These are phyloP conservation scores for Sebastes hubbsi DNA, from an alignment of 2,797 vertebrate genomes.

Conservation along the genomic window DNA sequence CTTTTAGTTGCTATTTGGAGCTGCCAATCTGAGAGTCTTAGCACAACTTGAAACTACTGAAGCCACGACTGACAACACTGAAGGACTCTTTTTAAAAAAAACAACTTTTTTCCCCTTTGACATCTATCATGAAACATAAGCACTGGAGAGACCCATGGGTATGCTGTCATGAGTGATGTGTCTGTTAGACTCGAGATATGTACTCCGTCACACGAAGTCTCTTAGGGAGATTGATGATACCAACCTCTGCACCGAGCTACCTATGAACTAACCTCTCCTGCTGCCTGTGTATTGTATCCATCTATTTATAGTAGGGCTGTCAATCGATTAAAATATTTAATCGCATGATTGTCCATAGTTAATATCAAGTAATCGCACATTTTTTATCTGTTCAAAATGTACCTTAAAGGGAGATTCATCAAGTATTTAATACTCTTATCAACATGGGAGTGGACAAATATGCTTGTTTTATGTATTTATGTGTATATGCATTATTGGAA, in stretches of 20 bases:
- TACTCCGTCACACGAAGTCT: background rate
- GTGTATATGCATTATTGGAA: accelerated
- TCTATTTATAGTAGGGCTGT: background rate
- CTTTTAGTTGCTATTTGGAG: background rate
- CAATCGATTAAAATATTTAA: background rate
- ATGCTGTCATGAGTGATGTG: constrained; percentile 12
- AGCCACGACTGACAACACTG: constrained; percentile 1
- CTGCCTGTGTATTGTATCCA: background rate
- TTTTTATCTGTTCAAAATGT: too few relatives aligned
- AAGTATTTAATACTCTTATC: too few relatives aligned
- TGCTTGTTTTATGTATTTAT: too few relatives aligned
- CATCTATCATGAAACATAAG: background rate
- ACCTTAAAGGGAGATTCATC: too few relatives aligned
- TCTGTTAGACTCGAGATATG: constrained; percentile 12
- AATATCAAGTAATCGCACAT: accelerated
- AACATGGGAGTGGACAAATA: too few relatives aligned
- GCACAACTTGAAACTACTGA: background rate
- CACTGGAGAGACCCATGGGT: background rate
- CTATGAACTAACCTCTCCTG: background rate
- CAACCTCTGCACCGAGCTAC: background rate
- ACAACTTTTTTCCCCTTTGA: background rate
- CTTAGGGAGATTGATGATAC: background rate
- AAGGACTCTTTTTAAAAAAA: background rate
- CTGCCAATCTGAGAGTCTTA: background rate
- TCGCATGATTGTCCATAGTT: too few relatives aligned